These are phyloP conservation scores for Pollenia labialis DNA, from an alignment of 2,888 invertebrate species.

Conservation along the genomic window DNA sequence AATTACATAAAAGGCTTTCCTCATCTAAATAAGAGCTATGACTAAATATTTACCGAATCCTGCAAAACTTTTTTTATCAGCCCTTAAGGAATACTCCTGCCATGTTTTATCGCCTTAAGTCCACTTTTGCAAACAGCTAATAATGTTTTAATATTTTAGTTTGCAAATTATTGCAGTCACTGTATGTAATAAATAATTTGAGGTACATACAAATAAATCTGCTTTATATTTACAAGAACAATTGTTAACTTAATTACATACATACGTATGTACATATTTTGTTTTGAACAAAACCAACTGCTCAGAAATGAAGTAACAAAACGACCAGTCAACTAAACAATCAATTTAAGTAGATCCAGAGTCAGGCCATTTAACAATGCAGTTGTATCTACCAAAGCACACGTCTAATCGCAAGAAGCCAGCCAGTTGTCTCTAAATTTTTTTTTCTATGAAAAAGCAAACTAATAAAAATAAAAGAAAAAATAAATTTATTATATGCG, in stretches of 20 bases:
- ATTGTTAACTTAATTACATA: neutral
- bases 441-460: constrained; percentile 12
- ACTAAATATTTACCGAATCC: too few relatives aligned
- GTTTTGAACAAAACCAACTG: neutral
- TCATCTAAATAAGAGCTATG: too few relatives aligned
- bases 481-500: constrained; percentile 78
- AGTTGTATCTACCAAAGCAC: constrained; percentile 27
- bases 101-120: too few relatives aligned
- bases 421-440: constrained; percentile 26
- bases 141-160: too few relatives aligned
- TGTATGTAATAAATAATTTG: neutral
- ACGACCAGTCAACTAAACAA: constrained; percentile 36
- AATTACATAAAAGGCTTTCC: too few relatives aligned
- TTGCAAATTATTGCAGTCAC: neutral
- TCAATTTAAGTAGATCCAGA: constrained; percentile 10
- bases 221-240: too few relatives aligned
- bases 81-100: too few relatives aligned
- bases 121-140: too few relatives aligned
- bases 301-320: constrained; percentile 34
- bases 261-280: too few relatives aligned
- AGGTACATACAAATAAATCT: neutral
- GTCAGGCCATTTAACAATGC: constrained; percentile 38
- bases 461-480: constrained; percentile 13
- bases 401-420: constrained; percentile 25
- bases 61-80: too few relatives aligned